Conservation (phyloP, 2,797 vertebrate genomes). For the Etheostoma perlongum region DNA sequence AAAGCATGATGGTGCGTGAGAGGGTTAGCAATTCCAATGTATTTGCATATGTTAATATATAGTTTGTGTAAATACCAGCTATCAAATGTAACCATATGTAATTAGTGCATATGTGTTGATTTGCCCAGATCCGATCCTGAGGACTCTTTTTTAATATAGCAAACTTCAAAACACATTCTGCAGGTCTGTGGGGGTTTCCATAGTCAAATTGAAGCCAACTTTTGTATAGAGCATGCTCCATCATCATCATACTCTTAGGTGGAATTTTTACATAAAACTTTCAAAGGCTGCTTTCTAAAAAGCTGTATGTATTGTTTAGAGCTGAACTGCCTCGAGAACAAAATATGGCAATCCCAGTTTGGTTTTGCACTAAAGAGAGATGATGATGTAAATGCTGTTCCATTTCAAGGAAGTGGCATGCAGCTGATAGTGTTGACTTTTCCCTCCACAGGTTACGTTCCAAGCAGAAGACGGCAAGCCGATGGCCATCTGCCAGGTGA, state of each 20-base stretch:
- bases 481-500: conserved; percentile 89
- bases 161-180: conserved; percentile 66
- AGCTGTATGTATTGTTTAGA: conserved; percentile 37
- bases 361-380: not conserved
- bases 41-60: conserved; percentile 15
- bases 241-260: conserved; percentile 44
- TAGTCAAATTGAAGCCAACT: conserved; percentile 43
- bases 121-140: conserved; percentile 52
- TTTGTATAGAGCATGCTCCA: conserved; percentile 37
- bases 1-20: not conserved
- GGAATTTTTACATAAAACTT: conserved; percentile 44
- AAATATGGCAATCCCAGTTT: conserved; percentile 1
- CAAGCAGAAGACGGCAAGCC: conserved; percentile 85
- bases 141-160: conserved; percentile 61
- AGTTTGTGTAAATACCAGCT: conserved; percentile 22
- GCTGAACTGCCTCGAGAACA: conserved; percentile 22
- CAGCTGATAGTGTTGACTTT: conserved; percentile 17
- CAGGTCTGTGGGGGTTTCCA: conserved; percentile 55
- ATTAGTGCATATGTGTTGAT: conserved; percentile 58
- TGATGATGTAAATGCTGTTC: no score
- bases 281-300: conserved; percentile 34
- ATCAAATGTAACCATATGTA: conserved; percentile 40
- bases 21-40: conserved; percentile 23
- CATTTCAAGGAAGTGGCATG: no score
- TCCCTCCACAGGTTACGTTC: conserved; percentile 88